Percentiles rank a stretch among this genome's conserved stretches.
phyloP scores from a whole-genome alignment of 2,888 invertebrate genomes.

The Lordiphosa fenestrarum region DNA sequence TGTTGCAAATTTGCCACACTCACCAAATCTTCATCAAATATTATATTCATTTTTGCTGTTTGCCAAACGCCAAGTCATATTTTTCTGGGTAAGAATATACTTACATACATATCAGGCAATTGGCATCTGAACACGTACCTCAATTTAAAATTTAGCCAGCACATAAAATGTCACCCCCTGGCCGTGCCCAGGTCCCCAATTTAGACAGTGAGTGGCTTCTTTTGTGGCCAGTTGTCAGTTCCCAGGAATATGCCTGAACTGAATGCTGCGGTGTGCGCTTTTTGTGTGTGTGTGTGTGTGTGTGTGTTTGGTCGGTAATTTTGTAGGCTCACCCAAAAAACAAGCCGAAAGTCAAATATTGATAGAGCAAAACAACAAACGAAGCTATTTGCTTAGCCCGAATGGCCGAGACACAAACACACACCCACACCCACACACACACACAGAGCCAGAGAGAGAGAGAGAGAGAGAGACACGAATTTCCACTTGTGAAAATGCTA shows the following conservation, averaged over 20 bases:
- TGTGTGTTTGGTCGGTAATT: constrained; percentile 53
- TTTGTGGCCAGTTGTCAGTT: constrained; percentile 34
- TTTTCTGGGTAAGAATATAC: too few relatives aligned
- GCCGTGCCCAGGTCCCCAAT: neutral
- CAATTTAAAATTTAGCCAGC: constrained; percentile 49
- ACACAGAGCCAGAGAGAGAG: constrained; percentile 10
- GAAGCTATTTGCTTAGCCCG: constrained; percentile 73
- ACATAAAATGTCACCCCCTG: too few relatives aligned
- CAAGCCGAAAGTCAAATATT: constrained; percentile 71
- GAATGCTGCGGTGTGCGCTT: constrained; percentile 28
- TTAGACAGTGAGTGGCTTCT: constrained; percentile 10
- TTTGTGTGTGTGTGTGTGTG: constrained; percentile 7
- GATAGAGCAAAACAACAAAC: constrained; percentile 73
- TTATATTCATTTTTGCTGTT: too few relatives aligned
- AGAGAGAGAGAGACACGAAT: constrained; percentile 51
- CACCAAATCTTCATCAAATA: too few relatives aligned
- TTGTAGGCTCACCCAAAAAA: constrained; percentile 64
- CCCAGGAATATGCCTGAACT: constrained; percentile 18
- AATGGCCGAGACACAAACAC: constrained; percentile 43
- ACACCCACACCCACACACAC: too few relatives aligned
- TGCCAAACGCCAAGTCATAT: too few relatives aligned
- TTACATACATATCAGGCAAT: constrained; percentile 30
- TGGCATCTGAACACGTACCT: constrained; percentile 44
- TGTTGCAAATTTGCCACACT: too few relatives aligned
- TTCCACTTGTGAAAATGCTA: constrained; percentile 73